Evolutionary conservation across 2,888 invertebrate species (phyloP).

Genomic region (Iselma pallidipennis): DNA sequence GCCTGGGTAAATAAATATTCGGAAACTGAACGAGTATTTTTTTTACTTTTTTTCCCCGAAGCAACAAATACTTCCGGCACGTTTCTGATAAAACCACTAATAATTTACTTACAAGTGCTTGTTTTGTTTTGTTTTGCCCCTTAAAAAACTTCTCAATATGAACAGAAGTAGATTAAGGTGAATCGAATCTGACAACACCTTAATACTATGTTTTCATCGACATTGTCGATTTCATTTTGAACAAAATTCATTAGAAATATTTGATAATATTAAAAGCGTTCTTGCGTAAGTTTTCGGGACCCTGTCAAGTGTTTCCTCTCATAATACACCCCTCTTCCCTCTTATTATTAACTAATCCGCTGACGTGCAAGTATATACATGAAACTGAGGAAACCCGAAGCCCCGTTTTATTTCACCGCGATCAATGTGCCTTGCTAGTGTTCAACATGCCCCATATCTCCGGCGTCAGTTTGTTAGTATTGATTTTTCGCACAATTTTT

Average conservation of each 20-base stretch:
- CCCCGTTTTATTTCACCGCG: constrained; percentile 33
- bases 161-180: too few relatives aligned
- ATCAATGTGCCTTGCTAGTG: constrained; percentile 31
- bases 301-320: constrained; percentile 23
- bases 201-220: background rate
- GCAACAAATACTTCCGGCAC: too few relatives aligned
- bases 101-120: too few relatives aligned
- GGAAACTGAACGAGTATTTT: too few relatives aligned
- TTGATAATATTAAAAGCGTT: constrained; percentile 29
- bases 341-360: constrained; percentile 34
- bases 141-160: too few relatives aligned
- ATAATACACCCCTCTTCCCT: constrained; percentile 27
- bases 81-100: too few relatives aligned
- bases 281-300: constrained; percentile 17
- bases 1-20: too few relatives aligned
- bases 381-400: constrained; percentile 26
- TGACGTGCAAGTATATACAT: constrained; percentile 31
- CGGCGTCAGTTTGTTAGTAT: constrained; percentile 33
- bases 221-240: background rate
- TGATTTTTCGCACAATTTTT: constrained; percentile 31
- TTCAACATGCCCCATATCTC: constrained; percentile 34
- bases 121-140: too few relatives aligned
- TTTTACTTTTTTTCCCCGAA: too few relatives aligned
- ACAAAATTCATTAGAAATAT: constrained; percentile 27
- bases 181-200: too few relatives aligned